Evolutionary conservation across 2,888 invertebrate genomes (phyloP).

Genomic region (Hirtodrosophila alboralis): DNA sequence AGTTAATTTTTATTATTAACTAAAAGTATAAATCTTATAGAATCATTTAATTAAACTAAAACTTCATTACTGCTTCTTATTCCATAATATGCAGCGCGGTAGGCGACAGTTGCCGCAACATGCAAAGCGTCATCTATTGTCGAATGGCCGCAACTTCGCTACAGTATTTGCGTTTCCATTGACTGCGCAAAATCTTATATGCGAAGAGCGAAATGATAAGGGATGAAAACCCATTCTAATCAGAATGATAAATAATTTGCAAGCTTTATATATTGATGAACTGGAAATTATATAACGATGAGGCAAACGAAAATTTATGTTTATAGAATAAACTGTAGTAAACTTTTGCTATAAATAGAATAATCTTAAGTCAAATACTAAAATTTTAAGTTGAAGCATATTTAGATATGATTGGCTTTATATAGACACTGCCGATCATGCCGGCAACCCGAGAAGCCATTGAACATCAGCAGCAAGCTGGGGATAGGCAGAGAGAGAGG

Average conservation of each 20-base stretch:
- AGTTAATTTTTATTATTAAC: too few species aligned
- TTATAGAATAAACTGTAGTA: too few species aligned
- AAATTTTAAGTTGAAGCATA: not conserved
- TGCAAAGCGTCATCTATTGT: slow-evolving; percentile 65
- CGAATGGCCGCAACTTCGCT: slow-evolving; percentile 20
- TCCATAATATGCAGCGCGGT: slow-evolving; percentile 22
- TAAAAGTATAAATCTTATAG: too few species aligned
- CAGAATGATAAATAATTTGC: slow-evolving; percentile 27
- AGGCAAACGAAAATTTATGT: not conserved
- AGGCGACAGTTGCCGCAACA: slow-evolving; percentile 45
- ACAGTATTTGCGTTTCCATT: slow-evolving; percentile 14
- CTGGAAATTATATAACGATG: not conserved
- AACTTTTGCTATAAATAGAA: not conserved
- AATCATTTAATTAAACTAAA: too few species aligned
- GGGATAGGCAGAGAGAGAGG: slow-evolving; percentile 5
- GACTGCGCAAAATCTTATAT: slow-evolving; percentile 56
- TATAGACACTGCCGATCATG: slow-evolving; percentile 10
- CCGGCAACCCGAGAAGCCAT: slow-evolving; percentile 33
- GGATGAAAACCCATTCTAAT: slow-evolving; percentile 52
- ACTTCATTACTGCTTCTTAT: too few species aligned
- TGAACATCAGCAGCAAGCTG: slow-evolving; percentile 47
- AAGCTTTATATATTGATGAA: not conserved
- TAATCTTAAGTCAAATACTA: not conserved
- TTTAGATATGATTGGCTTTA: not conserved
- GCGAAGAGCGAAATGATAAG: slow-evolving; percentile 13